Base-by-base conservation (phyloP, 2,888 invertebrate genomes). In the Baccha elongata region DNA sequence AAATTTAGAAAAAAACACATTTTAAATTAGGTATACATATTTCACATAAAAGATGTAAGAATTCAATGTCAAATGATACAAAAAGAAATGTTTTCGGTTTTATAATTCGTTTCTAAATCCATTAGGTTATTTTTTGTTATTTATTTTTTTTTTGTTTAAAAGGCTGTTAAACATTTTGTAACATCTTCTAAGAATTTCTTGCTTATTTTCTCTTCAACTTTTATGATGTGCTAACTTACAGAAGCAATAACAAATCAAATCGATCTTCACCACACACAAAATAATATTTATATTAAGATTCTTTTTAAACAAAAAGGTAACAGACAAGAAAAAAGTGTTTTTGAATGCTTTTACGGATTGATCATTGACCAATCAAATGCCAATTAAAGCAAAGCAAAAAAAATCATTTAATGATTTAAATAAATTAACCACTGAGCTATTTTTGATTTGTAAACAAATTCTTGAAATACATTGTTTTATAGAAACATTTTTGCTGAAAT, bases 281-380 rank as follows among this genome's bases (percentile, higher is more conserved):
- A 73, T 73, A 60, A 78, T 83, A 76, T 83, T 83, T 83, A 83
- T 62, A 83, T 68, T 73, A 52, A 13, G 10, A 52, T 52, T 55
- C 21, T 37, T 35, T 64, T 62, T 71, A 10, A 46, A 52, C 3
- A 32, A 21, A 11, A 58, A 40, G 6, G n/a, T 13, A 21, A 35
- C 29, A 32, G 29, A 32, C 29, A 32, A 8, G 29, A 23, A 26
- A 68, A 68, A 48, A 13, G 17, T 50, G 35, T 40, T 42, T 50
- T 40, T 42, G 48, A 76, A 71, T 67, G 35, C 67, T 15, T 44
- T 32, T 29, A 62, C 44, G 44, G 75, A 83, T 83, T 73, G 78
- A 73, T 83, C 58, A 64, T 78, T 83, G 83, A 64, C 83, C 83
- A 78, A 83, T 83, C 78, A 65, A 83, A 58, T 62, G 68, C 68